These are phyloP conservation scores for Pogona vitticeps DNA, from an alignment of 2,113 vertebrate species.

Conservation along the genomic window DNA sequence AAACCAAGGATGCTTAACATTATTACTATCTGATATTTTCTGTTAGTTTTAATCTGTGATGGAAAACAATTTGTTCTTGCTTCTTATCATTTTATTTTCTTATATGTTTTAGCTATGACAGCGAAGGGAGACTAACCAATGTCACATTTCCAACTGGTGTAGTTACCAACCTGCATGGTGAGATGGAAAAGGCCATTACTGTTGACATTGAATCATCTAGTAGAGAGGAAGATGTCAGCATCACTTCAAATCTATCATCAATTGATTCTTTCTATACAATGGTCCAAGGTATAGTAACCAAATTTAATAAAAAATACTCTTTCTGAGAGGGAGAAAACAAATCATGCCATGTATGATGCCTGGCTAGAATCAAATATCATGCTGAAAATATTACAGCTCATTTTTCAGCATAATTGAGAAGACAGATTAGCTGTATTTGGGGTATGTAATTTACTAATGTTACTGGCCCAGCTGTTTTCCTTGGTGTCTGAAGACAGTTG, in stretches of 20 bases:
- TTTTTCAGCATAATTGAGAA: not conserved
- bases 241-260: constrained; percentile 92
- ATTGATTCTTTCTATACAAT: constrained; percentile 93
- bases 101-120: constrained; percentile 87
- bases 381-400: constrained; percentile 17
- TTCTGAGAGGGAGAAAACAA: not conserved
- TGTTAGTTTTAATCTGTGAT: constrained; percentile 40
- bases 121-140: constrained; percentile 94
- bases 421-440: not conserved
- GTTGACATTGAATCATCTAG: constrained; percentile 93
- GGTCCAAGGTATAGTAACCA: constrained; percentile 87
- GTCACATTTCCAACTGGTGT: constrained; percentile 96
- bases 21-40: constrained; percentile 44
- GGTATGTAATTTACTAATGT: constrained; percentile 1
- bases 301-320: not conserved
- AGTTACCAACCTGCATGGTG: constrained; percentile 91
- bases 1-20: constrained; percentile 61
- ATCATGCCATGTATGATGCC: not conserved
- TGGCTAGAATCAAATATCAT: not conserved
- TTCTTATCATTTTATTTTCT: constrained; percentile 31
- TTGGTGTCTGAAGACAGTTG: not conserved
- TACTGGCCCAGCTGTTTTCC: not conserved
- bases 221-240: constrained; percentile 93
- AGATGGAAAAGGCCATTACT: constrained; percentile 89
- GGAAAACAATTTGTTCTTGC: constrained; percentile 55